Evolutionary conservation across 2,113 vertebrate genomes (phyloP).

Genomic region (Poicephalus meyeri): DNA sequence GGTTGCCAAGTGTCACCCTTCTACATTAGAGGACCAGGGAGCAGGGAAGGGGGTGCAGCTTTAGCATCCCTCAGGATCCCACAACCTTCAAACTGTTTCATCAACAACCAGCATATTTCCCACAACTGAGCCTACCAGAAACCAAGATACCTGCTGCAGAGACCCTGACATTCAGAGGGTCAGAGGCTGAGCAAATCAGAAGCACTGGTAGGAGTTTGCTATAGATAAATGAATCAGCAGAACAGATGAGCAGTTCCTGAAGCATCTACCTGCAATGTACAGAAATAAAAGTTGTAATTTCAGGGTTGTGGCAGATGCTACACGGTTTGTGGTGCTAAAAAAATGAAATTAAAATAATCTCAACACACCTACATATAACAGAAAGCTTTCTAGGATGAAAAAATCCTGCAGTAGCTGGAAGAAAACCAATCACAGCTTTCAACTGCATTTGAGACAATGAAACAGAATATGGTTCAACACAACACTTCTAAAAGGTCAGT

Average conservation of each 20-base stretch:
- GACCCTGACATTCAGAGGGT: not conserved
- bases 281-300: conserved; percentile 1
- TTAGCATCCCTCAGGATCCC: not conserved
- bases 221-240: not conserved
- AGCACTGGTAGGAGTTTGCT: not conserved
- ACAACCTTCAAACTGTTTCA: not conserved
- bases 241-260: conserved; percentile 21
- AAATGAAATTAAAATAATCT: not conserved
- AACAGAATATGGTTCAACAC: not conserved
- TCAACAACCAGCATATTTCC: not conserved
- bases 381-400: conserved; percentile 23
- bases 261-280: not conserved
- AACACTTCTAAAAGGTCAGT: not conserved
- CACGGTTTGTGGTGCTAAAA: conserved; percentile 19
- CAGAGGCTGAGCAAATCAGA: not conserved
- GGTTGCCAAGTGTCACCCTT: not conserved
- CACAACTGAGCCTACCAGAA: not conserved
- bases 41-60: not conserved
- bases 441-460: not conserved
- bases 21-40: not conserved
- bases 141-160: not conserved
- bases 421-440: not conserved
- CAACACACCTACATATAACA: not conserved
- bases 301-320: conserved; percentile 37
- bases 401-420: conserved; percentile 41